Evolutionary conservation across 2,113 vertebrate species (phyloP), one percentile per base, ranked within the genome.

Genomic region (Beaufortia kweichowensis): DNA sequence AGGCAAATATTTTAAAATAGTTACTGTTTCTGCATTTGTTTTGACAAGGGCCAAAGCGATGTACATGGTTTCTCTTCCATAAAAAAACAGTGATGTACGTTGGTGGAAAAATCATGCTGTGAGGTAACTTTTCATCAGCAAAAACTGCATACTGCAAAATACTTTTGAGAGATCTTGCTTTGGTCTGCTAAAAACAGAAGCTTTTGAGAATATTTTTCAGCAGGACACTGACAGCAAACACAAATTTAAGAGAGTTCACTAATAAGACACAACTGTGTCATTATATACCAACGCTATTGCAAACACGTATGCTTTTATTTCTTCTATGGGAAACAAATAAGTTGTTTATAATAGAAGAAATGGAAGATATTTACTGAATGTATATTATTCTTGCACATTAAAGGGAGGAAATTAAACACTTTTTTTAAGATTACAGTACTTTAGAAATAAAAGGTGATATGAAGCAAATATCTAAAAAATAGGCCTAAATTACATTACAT

Each of bases 1-100:
- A 31, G 63, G 23, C 39, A 46, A 17, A 28, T 46, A 7, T 66
- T 66, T 66, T 41, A 33, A 64, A 64, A n/a, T 33, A 43, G 39
- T 2, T 26, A 46, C 33, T 17, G 17, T 65, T 43, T 65, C 35
- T 9, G 23, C n/a, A 19, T 35, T 46, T 50, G 2, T 50, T 46
- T 50, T 46, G 15, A 48, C 12, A 19, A 26, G 8, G n/a, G 41
- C 65, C 10, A n/a, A 50, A 67, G 65, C 1, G 9, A 50, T 50
- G n/a, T 67, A 24, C 26, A 41, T 67, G 65, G 65, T 11, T 67
- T 43, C 48, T 43, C 4, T 50, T 8, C 15, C 12, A 17, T 2
- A 66, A 66, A 46, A 64, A 46, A 66, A 46, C 64, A 46, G 8
- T 28, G 41, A 48, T 11, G 2, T 28, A 10, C 8, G 3, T 43